A percentile compares a stretch with the other conserved stretches of the same genome.
These are phyloP conservation scores for Drosophila falleni DNA, from an alignment of 2,888 invertebrate species.

Conservation along the genomic window DNA sequence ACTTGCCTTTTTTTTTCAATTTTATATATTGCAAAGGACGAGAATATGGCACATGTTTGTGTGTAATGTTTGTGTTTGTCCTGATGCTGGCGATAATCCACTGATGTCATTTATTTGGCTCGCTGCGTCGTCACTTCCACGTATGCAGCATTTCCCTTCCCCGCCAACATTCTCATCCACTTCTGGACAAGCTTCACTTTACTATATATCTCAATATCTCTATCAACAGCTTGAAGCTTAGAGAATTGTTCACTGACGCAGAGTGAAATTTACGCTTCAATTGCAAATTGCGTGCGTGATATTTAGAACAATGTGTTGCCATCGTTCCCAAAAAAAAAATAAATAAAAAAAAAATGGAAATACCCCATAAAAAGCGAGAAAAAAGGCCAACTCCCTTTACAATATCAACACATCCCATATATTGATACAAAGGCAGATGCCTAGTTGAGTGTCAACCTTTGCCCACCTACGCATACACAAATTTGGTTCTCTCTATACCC, in stretches of 20 bases:
- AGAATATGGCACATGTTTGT: conserved; percentile 69
- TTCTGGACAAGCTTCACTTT: conserved; percentile 39
- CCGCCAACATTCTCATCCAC: background rate
- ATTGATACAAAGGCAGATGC: conserved; percentile 25
- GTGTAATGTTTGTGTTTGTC: conserved; percentile 41
- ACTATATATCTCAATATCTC: conserved; percentile 60
- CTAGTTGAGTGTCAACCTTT: conserved; percentile 46
- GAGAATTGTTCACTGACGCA: conserved; percentile 73
- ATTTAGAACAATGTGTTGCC: conserved; percentile 77
- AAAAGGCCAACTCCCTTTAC: conserved; percentile 45
- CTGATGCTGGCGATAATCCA: conserved; percentile 74
- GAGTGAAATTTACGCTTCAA: conserved; percentile 78
- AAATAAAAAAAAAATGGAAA: background rate
- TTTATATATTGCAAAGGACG: conserved; percentile 62
- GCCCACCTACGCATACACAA: conserved; percentile 34
- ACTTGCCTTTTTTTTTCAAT: conserved; percentile 54
- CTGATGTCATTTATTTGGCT: conserved; percentile 77
- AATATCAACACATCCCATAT: conserved; percentile 40
- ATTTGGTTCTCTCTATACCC: conserved; percentile 29
- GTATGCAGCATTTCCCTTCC: conserved; percentile 14
- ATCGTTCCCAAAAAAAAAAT: conserved; percentile 32
- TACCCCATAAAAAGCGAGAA: conserved; percentile 11
- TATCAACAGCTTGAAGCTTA: conserved; percentile 69
- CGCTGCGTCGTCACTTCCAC: conserved; percentile 54
- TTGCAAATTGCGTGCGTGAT: conserved; percentile 71